Evolutionary conservation across 2,888 invertebrate genomes (phyloP).

Genomic region (Scelioninae gen. 2): DNA sequence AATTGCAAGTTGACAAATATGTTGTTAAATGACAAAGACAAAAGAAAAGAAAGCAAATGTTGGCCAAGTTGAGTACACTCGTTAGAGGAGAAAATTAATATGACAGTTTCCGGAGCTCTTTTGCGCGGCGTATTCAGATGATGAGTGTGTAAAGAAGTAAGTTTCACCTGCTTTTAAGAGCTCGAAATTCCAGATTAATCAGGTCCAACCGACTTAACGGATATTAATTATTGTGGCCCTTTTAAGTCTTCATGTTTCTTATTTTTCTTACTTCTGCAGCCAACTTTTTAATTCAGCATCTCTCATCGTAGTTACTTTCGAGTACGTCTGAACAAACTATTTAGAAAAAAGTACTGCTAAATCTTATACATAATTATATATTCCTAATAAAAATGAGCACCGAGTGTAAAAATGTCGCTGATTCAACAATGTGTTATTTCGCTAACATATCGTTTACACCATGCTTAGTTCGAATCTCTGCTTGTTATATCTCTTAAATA

Average conservation of each 20-base stretch:
- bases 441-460: no score
- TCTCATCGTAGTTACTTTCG: no score
- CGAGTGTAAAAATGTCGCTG: no score
- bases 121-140: conserved; percentile 21
- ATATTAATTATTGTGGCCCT: conserved; percentile 3
- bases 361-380: no score
- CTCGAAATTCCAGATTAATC: conserved; percentile 18
- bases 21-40: conserved; percentile 10
- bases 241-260: neutral
- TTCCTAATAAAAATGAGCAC: no score
- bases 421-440: no score
- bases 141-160: conserved; percentile 31
- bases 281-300: no score
- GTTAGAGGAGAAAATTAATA: conserved; percentile 40
- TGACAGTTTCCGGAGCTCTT: conserved; percentile 35
- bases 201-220: conserved; percentile 19
- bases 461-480: no score
- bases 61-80: conserved; percentile 22
- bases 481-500: no score
- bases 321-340: no score
- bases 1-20: conserved; percentile 11
- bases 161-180: conserved; percentile 31
- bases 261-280: neutral
- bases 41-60: conserved; percentile 9
- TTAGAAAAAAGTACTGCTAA: no score